Evolutionary conservation across 2,113 vertebrate genomes (phyloP).

Genomic region (Oreocharis arfaki): DNA sequence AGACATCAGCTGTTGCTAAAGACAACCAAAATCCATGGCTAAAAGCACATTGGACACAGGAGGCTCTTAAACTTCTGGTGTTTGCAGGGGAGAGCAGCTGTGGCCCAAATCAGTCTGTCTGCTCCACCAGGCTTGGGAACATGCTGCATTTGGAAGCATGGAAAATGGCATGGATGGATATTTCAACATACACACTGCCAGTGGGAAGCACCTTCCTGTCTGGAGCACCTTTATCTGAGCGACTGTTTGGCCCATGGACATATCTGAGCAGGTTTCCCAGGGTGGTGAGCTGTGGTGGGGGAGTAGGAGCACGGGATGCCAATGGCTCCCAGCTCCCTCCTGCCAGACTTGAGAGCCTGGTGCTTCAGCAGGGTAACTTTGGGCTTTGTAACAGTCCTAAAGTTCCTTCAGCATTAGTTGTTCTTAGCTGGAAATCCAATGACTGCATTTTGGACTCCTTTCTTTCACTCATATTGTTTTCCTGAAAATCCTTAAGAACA

Average conservation of each 20-base stretch:
- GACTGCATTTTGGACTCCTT: neutral
- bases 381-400: fast-evolving
- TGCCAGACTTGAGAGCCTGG: fast-evolving
- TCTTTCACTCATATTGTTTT: neutral
- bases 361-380: neutral
- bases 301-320: neutral
- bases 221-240: neutral
- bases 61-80: neutral
- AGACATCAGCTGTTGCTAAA: neutral
- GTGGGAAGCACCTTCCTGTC: neutral
- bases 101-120: neutral
- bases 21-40: neutral
- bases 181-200: neutral
- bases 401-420: neutral
- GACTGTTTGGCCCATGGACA: neutral
- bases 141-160: neutral
- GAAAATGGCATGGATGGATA: neutral
- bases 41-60: neutral
- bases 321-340: neutral
- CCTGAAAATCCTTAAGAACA: neutral
- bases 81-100: neutral
- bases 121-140: neutral
- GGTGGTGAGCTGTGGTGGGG: fast-evolving
- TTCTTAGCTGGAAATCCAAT: neutral
- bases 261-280: neutral